Evolutionary conservation across 2,113 vertebrate genomes (phyloP).

Genomic region (Spea bombifrons): DNA sequence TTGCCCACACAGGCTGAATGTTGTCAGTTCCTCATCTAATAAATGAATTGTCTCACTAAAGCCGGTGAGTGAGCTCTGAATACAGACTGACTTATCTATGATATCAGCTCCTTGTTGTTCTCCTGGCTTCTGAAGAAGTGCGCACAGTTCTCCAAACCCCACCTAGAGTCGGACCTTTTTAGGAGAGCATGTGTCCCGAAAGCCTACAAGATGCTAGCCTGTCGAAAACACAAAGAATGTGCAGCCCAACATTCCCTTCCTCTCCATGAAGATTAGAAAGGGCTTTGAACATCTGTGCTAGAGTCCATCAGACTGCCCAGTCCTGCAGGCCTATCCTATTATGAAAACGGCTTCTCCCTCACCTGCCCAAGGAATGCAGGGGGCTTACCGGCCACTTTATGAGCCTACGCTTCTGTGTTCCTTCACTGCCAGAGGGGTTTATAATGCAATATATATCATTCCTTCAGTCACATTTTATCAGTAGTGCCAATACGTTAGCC

Average conservation of each 20-base stretch:
- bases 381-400: neutral
- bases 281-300: constrained; percentile 4
- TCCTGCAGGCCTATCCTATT: neutral
- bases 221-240: neutral
- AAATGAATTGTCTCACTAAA: too few species aligned
- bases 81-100: constrained; percentile 29
- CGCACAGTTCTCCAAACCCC: neutral
- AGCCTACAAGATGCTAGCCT: neutral
- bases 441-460: neutral
- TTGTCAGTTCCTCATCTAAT: too few species aligned
- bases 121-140: neutral
- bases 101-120: constrained; percentile 32
- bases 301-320: neutral
- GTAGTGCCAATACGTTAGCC: too few species aligned
- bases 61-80: neutral
- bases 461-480: too few species aligned
- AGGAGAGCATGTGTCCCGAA: constrained; percentile 3
- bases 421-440: neutral
- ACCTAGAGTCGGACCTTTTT: neutral
- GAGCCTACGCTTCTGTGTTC: neutral
- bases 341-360: neutral
- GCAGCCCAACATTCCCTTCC: neutral
- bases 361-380: constrained; percentile 11
- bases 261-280: neutral
- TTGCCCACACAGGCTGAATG: too few species aligned